Base-by-base conservation (phyloP, 2,888 invertebrate species). In the Ernsta delagoae region DNA sequence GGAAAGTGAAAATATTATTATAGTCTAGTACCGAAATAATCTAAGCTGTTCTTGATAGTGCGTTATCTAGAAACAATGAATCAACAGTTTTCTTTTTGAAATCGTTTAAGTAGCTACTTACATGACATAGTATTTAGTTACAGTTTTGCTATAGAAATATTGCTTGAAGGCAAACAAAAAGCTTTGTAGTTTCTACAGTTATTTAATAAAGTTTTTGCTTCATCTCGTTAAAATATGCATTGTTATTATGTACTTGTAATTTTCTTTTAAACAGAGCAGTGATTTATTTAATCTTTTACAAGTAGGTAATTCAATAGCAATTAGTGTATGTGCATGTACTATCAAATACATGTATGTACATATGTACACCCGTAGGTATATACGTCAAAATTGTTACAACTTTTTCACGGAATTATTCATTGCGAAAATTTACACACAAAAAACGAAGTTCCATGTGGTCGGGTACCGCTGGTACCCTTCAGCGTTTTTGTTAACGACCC, bases 401-500 rank as follows among this genome's bases (percentile, higher is more conserved):
- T 16, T 59, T 59, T 39, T 12, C 24, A 43, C 59, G 12, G 12
- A 31, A 48, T 61, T 53, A 53, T 63, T 63, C 50, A 16, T 50
- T 61, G 34, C 36, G 43, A 63, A 63, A 63, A 63, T 54, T 63
- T 63, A 36, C 41, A 63, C 54, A 53, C n/a, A 54, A 63, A 63
- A 24, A 24, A 24, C 24, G 24, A 56, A 54, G 24, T 63, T 63
- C 36, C 53, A 54, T 54, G 63, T 54, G 54, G 63, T 63, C 31
- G 16, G 54, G 50, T 53, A 12, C 41, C 41, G 54, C 54, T 31
- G 54, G 36, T 53, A 12, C 53, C 54, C 63, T 54, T 54, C 39
- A 16, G 62, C 11, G 63, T 63, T 63, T 63, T 63, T 63, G 63
- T 63, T 54, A 24, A 39, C n/a, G 54, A 63, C 61, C 63, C 54